phyloP scores from a whole-genome alignment of 2,113 vertebrate species.

The Turnix velox region DNA sequence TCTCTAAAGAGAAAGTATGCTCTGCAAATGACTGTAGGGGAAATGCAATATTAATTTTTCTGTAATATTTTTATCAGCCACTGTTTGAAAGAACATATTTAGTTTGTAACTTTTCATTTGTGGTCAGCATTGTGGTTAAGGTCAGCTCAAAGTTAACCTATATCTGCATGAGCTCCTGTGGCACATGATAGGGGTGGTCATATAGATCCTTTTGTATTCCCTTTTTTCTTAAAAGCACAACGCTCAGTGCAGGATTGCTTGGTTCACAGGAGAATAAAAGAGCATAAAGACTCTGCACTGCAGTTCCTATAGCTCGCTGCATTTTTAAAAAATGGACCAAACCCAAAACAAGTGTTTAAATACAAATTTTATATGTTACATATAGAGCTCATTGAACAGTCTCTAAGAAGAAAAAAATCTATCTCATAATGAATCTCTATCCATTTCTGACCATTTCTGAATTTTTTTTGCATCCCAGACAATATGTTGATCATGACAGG shows the following conservation, averaged over 20 bases:
- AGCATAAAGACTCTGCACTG: not conserved
- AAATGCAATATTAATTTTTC: not conserved
- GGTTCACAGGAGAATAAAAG: rapidly evolving
- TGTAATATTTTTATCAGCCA: not conserved
- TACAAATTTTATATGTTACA: not conserved
- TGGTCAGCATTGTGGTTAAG: not conserved
- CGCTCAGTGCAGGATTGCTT: too few species aligned
- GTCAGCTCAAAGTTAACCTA: not conserved
- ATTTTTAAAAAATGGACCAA: not conserved
- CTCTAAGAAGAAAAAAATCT: not conserved
- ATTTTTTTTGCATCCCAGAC: not conserved
- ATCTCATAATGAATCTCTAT: not conserved
- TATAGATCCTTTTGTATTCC: not conserved
- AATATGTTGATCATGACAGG: not conserved
- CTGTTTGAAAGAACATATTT: not conserved
- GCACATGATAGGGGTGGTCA: not conserved
- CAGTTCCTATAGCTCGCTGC: not conserved
- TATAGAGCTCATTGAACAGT: not conserved
- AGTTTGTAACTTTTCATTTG: not conserved
- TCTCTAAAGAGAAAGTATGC: not conserved
- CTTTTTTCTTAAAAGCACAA: not conserved
- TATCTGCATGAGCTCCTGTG: not conserved
- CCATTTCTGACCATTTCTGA: not conserved
- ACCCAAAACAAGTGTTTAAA: not conserved
- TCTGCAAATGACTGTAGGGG: not conserved